Evolutionary conservation across 2,797 vertebrate species (phyloP).

Genomic region (Otolemur crassicaudatus): DNA sequence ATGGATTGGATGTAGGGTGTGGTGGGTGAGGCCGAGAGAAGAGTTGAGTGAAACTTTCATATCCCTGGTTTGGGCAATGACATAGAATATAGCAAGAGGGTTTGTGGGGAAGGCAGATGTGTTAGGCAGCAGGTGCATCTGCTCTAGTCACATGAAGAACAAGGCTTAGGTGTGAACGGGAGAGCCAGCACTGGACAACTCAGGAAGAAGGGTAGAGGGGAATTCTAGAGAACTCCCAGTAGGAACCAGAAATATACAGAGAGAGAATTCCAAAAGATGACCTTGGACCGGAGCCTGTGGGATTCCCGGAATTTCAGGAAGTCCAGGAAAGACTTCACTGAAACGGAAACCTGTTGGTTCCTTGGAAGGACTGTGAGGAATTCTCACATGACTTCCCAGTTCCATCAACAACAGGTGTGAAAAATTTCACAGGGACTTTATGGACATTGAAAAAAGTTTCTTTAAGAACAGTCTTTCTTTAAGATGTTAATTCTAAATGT

Average conservation of each 20-base stretch:
- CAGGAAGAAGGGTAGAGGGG: not conserved
- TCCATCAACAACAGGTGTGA: not conserved
- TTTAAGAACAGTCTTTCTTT: constrained; percentile 49
- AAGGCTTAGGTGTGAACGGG: not conserved
- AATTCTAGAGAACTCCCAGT: not conserved
- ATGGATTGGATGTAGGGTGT: not conserved
- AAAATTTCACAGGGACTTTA: not conserved
- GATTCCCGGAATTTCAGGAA: constrained; percentile 4
- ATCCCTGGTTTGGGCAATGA: not conserved
- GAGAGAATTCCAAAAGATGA: constrained; percentile 5
- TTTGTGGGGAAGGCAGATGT: not conserved
- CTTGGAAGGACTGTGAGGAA: not conserved
- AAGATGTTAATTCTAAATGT: not conserved
- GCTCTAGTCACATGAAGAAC: not conserved
- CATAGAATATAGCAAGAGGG: not conserved
- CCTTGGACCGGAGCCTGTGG: not conserved
- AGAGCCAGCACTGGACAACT: not conserved
- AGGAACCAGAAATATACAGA: not conserved
- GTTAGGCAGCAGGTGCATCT: not conserved
- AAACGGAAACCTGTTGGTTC: not conserved
- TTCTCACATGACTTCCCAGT: not conserved
- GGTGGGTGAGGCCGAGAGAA: not conserved
- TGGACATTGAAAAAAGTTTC: not conserved
- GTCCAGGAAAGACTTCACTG: not conserved
- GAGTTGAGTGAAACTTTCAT: not conserved